Conservation (phyloP, 2,888 invertebrate genomes). For the Drosophila austrosaltans region DNA sequence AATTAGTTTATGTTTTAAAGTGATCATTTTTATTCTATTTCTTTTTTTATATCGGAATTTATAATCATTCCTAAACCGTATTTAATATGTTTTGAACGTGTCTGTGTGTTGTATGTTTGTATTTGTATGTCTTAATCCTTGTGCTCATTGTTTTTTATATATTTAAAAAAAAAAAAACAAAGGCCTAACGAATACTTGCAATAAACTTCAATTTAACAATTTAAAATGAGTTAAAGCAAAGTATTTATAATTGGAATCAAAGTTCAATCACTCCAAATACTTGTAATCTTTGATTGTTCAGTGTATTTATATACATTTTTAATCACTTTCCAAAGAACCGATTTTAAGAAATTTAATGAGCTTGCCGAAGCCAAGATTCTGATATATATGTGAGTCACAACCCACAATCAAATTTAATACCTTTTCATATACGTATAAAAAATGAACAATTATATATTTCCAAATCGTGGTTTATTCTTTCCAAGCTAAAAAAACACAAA, state of each 20-base stretch:
- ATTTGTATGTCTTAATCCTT: conserved; percentile 35
- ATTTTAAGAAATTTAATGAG: no score
- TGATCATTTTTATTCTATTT: conserved; percentile 20
- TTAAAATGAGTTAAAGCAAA: conserved; percentile 24
- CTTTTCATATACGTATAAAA: neutral
- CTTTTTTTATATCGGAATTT: conserved; percentile 48
- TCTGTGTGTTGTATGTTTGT: conserved; percentile 35
- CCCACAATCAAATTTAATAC: no score
- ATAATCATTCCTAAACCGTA: conserved; percentile 64
- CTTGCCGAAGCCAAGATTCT: no score
- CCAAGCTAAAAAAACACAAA: conserved; percentile 36
- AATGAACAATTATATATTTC: conserved; percentile 6
- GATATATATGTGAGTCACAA: no score
- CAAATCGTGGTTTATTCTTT: conserved; percentile 41
- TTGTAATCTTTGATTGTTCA: no score
- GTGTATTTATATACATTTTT: no score
- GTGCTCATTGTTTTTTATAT: conserved; percentile 49
- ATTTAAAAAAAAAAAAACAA: conserved; percentile 37
- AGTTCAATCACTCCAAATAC: no score
- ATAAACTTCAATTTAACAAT: conserved; percentile 47
- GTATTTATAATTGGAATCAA: neutral
- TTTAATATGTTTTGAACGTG: conserved; percentile 25
- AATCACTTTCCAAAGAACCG: no score
- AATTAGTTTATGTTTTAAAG: conserved; percentile 17
- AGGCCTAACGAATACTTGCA: conserved; percentile 49